Evolutionary conservation across 2,113 vertebrate genomes (phyloP), one percentile per base, ranked within the genome.

Genomic region (Piaya cayana): DNA sequence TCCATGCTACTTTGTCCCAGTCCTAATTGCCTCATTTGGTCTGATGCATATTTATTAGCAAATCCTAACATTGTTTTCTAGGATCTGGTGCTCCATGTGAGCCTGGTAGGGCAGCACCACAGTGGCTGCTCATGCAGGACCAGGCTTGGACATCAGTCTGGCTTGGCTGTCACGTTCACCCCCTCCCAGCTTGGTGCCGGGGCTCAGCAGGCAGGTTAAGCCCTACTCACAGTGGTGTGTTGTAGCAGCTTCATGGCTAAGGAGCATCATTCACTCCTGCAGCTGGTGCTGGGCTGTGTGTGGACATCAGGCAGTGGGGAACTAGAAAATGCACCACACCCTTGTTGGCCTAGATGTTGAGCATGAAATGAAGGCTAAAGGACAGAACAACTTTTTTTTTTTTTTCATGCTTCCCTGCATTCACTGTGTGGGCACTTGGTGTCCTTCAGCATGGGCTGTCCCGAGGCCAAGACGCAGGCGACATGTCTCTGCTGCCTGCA

Each of bases 31-130:
- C 64, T 94, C 67, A 17, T 55, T 93, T 2, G 16, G 30, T 50
- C 95, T 58, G 83, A 53, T 92, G 68, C n/a, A 11, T 82, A 70
- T 93, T 95, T 88, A 36, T 85, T 62, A 90, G 79, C 43, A 92
- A 86, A 69, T 65, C 29, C 18, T 27, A 75, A 90, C 47, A n/a
- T 50, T 7, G 1, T 55, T 95, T 88, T 74, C 43, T 86, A 37
- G 52, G 74, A 36, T 65, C 87, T 39, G 86, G 86, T 65, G 43
- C 83, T 70, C 16, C 52, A 7, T 30, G 92, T 89, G 94, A 52
- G 68, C 34, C 60, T 36, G 26, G n/a, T 8, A 13, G 71, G 85
- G 53, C 76, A 92, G 78, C 76, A 49, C 43, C 83, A 18, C 52
- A 49, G 37, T 17, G 45, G 22, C 87, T 85, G 59, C 92, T 90